Percentiles rank a stretch among this genome's conserved stretches.
Conservation (phyloP, 2,113 vertebrate genomes). For the Emydura subglobosa region DNA sequence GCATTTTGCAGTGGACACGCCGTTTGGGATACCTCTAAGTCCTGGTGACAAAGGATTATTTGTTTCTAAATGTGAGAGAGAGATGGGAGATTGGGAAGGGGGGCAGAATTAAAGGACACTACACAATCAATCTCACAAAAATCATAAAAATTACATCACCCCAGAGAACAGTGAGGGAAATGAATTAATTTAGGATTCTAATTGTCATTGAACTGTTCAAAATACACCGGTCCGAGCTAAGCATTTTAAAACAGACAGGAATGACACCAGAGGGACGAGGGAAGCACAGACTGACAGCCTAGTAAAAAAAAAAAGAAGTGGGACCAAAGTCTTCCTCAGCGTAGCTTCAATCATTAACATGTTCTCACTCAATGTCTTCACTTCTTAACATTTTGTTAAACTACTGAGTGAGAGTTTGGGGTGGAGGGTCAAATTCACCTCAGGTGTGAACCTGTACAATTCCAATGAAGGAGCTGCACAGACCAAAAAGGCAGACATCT, state of each 20-base stretch:
- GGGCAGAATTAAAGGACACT: background rate
- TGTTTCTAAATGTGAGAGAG: constrained; percentile 39
- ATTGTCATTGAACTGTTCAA: background rate
- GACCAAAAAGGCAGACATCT: background rate
- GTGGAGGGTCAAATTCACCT: background rate
- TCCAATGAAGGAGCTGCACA: background rate
- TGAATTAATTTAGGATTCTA: background rate
- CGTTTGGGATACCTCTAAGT: background rate
- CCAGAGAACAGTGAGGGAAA: background rate
- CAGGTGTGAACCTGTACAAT: background rate
- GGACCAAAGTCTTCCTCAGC: background rate
- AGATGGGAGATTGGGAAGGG: background rate
- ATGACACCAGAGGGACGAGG: background rate
- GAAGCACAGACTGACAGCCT: background rate
- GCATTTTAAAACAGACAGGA: background rate
- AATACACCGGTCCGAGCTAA: background rate
- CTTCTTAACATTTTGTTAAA: background rate
- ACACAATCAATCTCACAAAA: rapidly evolving
- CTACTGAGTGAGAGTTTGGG: background rate
- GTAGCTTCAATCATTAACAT: background rate
- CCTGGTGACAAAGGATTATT: constrained; percentile 7
- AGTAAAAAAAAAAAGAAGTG: background rate
- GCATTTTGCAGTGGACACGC: background rate
- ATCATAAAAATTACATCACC: background rate
- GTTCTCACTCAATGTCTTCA: background rate